Evolutionary conservation across 2,888 invertebrate species (phyloP).

Genomic region (Phalera bucephala): DNA sequence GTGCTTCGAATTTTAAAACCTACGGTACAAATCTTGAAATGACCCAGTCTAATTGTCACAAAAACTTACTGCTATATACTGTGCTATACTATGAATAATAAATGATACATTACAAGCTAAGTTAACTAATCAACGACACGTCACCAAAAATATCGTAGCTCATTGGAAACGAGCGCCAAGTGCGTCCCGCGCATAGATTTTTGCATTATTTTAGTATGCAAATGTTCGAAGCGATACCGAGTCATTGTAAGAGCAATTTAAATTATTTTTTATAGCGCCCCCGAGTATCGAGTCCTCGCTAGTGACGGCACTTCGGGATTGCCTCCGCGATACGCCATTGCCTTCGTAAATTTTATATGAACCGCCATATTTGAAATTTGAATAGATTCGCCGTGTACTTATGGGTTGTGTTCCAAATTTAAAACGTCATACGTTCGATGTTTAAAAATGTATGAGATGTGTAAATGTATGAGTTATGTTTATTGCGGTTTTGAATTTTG

Average conservation of each 20-base stretch:
- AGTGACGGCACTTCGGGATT: conserved; percentile 57
- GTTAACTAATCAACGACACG: no score
- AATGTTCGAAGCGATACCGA: conserved; percentile 76
- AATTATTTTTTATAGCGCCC: conserved; percentile 84
- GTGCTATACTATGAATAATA: no score
- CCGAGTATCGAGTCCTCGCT: conserved; percentile 77
- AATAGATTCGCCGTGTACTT: conserved; percentile 36
- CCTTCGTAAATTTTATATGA: conserved; percentile 71
- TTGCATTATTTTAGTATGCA: conserved; percentile 83
- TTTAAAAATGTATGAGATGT: conserved; percentile 13
- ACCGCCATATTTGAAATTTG: conserved; percentile 52
- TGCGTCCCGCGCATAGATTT: conserved; percentile 79
- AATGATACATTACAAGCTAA: no score
- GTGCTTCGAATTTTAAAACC: no score
- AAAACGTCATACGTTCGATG: conserved; percentile 28
- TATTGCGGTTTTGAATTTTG: neutral
- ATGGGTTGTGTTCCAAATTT: conserved; percentile 34
- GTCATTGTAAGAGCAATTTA: conserved; percentile 82
- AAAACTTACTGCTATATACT: no score
- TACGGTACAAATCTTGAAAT: no score
- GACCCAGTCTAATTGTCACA: no score
- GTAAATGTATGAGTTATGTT: conserved; percentile 13
- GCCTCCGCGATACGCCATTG: conserved; percentile 48
- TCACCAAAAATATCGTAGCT: conserved; percentile 17
- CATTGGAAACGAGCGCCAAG: conserved; percentile 51